Conservation (phyloP, 2,113 vertebrate species). For the Sceloporus tristichus region DNA sequence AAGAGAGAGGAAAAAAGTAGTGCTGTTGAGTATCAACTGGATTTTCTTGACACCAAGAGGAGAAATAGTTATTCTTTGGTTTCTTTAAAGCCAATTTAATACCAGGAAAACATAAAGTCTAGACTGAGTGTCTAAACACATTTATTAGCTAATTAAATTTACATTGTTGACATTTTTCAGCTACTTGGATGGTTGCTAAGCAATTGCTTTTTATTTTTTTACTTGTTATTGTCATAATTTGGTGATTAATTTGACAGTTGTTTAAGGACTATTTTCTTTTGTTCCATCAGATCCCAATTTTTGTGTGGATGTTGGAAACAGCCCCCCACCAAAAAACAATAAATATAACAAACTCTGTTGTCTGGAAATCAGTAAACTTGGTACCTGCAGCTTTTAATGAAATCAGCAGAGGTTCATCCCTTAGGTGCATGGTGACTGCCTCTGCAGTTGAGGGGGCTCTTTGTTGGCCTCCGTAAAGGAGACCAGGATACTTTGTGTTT, state of each 20-base stretch:
- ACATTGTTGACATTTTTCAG: constrained; percentile 43
- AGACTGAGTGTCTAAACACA: constrained; percentile 66
- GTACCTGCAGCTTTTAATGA: too few species aligned
- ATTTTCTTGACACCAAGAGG: constrained; percentile 9
- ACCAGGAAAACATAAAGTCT: constrained; percentile 57
- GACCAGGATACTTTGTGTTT: too few species aligned
- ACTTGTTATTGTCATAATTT: constrained; percentile 9
- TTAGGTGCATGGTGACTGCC: too few species aligned
- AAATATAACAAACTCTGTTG: too few species aligned
- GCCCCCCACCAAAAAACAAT: too few species aligned
- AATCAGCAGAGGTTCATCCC: too few species aligned
- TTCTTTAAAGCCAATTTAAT: constrained; percentile 41
- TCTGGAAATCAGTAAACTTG: too few species aligned
- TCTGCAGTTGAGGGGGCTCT: too few species aligned
- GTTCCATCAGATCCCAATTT: not conserved
- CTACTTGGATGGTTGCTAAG: constrained; percentile 42
- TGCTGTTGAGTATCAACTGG: constrained; percentile 46
- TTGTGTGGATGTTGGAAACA: too few species aligned
- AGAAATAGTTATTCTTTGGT: not conserved
- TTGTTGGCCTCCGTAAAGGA: too few species aligned
- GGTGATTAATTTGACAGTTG: not conserved
- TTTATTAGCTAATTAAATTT: constrained; percentile 65
- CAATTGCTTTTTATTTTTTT: constrained; percentile 27
- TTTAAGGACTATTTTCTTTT: constrained; percentile 30
- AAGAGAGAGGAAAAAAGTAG: not conserved